Evolutionary conservation across 2,797 vertebrate genomes (phyloP), one percentile per base, ranked within the genome.

Genomic region (Cercopithecus petaurista): DNA sequence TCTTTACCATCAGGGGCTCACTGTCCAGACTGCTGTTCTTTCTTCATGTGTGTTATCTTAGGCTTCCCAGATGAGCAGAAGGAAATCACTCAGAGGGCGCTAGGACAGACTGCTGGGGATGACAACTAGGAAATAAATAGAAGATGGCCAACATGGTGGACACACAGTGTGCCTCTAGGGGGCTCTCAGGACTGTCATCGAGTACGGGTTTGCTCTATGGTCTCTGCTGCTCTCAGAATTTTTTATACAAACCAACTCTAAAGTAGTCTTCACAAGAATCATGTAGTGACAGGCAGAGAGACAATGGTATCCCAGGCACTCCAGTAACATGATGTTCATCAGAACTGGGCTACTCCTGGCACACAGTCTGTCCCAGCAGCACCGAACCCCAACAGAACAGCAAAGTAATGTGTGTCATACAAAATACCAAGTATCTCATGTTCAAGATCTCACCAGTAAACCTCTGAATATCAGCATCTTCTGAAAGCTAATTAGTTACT

Each of bases 61-160:
- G 21, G 39, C 7, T 80, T 80, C 48, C 22, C 30, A 55, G 61
- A 33, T 17, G 9, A 14, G 12, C 7, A 88, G n/a, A 48, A 83
- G 52, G 50, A 88, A 87, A 70, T n/a, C 39, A 92, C 5, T 30
- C 28, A n/a, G 4, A 61, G 13, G 36, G 76, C 14, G 2, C 11
- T 17, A 59, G 28, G 5, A 48, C 26, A 15, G 43, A 33, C 28
- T 39, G 2, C 57, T 50, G 10, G 41, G 39, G 9, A 13, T 59
- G 36, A 26, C 36, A 55, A 77, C 9, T 33, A 36, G 41, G 70
- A 55, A 26, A 73, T 19, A 70, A 83, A 48, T 6, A 30, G 28
- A 70, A 24, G 3, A 3, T 0, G 0, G 36, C 26, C n/a, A 67
- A 50, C 17, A n/a, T 0, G 3, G 8, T 1, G 1, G 4, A 6